Evolutionary conservation across 2,888 invertebrate genomes (phyloP).

Genomic region (Euphydryas editha): DNA sequence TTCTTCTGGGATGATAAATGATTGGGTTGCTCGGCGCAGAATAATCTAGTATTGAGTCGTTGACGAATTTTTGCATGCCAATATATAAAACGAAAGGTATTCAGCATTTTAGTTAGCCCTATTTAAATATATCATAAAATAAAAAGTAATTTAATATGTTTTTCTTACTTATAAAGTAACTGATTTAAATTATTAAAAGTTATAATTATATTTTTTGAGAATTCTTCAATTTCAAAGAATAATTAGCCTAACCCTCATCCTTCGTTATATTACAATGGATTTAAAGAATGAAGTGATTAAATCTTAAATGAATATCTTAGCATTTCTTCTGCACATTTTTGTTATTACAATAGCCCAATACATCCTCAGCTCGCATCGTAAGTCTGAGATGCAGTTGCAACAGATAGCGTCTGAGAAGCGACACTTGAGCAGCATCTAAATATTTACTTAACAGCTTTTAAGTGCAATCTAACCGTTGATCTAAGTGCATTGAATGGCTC

Average conservation of each 20-base stretch:
- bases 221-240: no score
- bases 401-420: constrained; percentile 6
- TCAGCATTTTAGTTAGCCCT: background rate
- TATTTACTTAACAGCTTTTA: constrained; percentile 42
- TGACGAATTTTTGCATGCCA: background rate
- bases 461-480: constrained; percentile 64
- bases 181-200: no score
- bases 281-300: background rate
- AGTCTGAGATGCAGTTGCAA: constrained; percentile 3
- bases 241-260: no score
- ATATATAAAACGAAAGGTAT: background rate
- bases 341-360: background rate
- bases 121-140: background rate
- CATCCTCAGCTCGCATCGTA: background rate
- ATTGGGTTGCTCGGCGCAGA: constrained; percentile 57
- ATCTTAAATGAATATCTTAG: background rate
- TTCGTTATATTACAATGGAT: no score
- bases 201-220: no score
- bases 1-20: constrained; percentile 55
- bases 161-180: background rate
- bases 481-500: constrained; percentile 68
- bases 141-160: background rate
- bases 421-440: constrained; percentile 24
- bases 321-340: background rate
- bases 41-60: constrained; percentile 53